phyloP scores from a whole-genome alignment of 1,140 invertebrate genomes.

The Eurytemora carolleeae region DNA sequence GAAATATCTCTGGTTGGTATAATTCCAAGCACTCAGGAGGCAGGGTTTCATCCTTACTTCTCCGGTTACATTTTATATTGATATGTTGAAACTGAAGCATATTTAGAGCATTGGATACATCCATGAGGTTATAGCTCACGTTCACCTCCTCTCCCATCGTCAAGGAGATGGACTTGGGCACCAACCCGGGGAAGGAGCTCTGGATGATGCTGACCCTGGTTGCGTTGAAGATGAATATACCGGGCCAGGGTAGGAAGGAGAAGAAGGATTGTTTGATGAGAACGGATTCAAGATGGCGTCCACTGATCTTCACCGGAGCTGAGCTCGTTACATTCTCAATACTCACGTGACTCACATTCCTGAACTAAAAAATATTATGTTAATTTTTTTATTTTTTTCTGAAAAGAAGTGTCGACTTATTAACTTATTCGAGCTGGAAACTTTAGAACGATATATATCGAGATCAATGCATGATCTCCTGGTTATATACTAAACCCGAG shows the following conservation, averaged over 20 bases:
- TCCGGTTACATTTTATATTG: neutral
- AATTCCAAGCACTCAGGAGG: no score
- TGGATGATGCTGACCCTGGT: neutral
- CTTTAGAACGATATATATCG: no score
- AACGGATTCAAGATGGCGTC: neutral
- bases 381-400: neutral
- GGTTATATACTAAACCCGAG: no score
- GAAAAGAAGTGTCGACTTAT: no score
- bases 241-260: neutral
- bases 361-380: neutral
- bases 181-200: neutral
- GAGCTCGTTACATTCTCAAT: neutral
- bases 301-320: neutral
- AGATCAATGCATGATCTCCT: no score
- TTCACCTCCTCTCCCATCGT: neutral
- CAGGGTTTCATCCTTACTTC: neutral
- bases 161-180: neutral
- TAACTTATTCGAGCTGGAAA: no score
- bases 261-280: neutral
- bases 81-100: neutral
- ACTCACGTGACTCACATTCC: neutral
- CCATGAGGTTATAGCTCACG: neutral
- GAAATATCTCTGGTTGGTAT: neutral
- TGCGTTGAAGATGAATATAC: neutral
- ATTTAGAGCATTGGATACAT: neutral